A percentile compares a stretch with the other conserved stretches of the same genome.
Conservation (phyloP, 2,797 vertebrate species). For the Acanthurus tractus region DNA sequence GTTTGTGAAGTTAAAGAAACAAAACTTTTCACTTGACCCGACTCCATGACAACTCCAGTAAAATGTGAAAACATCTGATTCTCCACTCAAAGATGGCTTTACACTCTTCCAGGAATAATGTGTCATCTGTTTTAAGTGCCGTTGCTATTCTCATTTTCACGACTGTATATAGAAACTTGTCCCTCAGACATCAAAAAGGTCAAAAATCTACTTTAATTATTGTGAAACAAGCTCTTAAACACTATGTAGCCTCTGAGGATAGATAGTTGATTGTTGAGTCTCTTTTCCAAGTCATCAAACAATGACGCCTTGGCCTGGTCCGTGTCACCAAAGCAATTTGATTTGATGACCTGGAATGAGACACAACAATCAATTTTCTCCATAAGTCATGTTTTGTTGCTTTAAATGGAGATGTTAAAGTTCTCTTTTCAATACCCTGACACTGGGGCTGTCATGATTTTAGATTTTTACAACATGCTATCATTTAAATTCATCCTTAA, state of each 20-base stretch:
- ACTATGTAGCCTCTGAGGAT: too few relatives aligned
- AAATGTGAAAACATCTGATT: constrained; percentile 30
- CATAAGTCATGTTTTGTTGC: too few relatives aligned
- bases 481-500: too few relatives aligned
- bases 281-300: too few relatives aligned
- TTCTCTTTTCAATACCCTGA: background rate
- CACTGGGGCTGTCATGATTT: background rate
- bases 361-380: too few relatives aligned
- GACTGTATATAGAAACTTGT: constrained; percentile 7
- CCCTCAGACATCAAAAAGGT: constrained; percentile 13
- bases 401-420: constrained; percentile 2
- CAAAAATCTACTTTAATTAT: constrained; percentile 11
- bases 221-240: background rate
- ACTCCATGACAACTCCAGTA: constrained; percentile 5
- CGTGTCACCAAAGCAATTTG: too few relatives aligned
- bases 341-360: too few relatives aligned
- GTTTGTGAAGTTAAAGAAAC: constrained; percentile 35
- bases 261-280: too few relatives aligned
- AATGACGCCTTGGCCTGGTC: too few relatives aligned
- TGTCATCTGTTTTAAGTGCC: constrained; percentile 11
- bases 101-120: constrained; percentile 29
- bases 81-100: constrained; percentile 2
- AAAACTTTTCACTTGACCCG: constrained; percentile 26
- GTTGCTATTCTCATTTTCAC: constrained; percentile 6
- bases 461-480: too few relatives aligned